These are phyloP conservation scores for Nasonovia ribisnigri DNA, from an alignment of 2,888 invertebrate genomes.

Conservation along the genomic window DNA sequence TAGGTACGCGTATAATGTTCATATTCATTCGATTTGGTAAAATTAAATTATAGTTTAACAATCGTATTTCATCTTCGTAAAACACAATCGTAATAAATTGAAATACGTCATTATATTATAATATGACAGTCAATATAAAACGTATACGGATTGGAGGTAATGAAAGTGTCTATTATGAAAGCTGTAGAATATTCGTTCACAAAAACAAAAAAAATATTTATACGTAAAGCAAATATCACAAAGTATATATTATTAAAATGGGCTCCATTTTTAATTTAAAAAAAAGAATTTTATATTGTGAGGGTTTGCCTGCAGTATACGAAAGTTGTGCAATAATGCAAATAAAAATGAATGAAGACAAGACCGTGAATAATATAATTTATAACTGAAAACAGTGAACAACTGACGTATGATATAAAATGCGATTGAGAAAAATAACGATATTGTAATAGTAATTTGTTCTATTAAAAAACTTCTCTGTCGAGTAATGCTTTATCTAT, in stretches of 20 bases:
- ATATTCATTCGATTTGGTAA: neutral
- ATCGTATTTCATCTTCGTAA: neutral
- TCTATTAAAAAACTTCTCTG: neutral
- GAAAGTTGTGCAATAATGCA: neutral
- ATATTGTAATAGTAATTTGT: neutral
- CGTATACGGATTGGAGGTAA: neutral
- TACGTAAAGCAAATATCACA: neutral
- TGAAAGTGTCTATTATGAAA: neutral
- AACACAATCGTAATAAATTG: neutral
- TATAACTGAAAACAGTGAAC: neutral
- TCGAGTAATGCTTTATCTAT: neutral
- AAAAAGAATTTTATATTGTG: neutral
- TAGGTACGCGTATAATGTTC: neutral
- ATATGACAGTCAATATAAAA: constrained; percentile 5
- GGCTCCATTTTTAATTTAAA: neutral
- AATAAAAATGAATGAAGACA: neutral
- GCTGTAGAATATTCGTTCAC: neutral
- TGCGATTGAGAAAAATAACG: neutral
- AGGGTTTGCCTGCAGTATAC: neutral
- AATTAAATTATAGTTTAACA: constrained; percentile 9
- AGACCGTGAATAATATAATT: neutral
- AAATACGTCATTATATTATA: neutral
- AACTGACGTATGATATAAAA: neutral
- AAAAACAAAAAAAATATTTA: neutral
- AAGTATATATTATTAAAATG: neutral